A percentile compares a stretch with the other conserved stretches of the same genome.
phyloP scores from a whole-genome alignment of 1,140 invertebrate genomes.

The Propsilocerus akamusi region DNA sequence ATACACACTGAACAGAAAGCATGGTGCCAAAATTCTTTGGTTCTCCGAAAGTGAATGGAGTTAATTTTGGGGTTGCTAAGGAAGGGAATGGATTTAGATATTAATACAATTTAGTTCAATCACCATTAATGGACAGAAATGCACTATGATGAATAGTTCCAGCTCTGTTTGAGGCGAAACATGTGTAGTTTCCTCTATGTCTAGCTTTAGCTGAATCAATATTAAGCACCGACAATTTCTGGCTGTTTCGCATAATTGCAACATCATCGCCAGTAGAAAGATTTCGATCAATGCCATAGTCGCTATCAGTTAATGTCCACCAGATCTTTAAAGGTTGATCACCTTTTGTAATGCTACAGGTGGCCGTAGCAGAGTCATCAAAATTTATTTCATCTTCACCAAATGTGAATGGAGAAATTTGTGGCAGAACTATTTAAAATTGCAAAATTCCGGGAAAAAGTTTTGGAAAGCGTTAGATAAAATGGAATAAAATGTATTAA shows the following conservation, averaged over 20 bases:
- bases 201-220: conserved; percentile 31
- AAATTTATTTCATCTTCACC: conserved; percentile 32
- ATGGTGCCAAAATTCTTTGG: conserved; percentile 42
- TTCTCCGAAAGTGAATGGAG: conserved; percentile 51
- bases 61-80: conserved; percentile 44
- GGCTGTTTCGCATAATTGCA: conserved; percentile 24
- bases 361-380: conserved; percentile 33
- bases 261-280: conserved; percentile 18
- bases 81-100: conserved; percentile 4
- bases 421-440: conserved; percentile 26
- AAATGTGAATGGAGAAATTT: conserved; percentile 32
- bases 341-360: conserved; percentile 32
- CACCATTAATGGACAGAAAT: conserved; percentile 36
- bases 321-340: conserved; percentile 29
- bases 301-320: conserved; percentile 23
- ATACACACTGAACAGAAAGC: conserved; percentile 41
- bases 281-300: conserved; percentile 11
- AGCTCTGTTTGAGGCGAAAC: conserved; percentile 36
- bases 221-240: conserved; percentile 20
- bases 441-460: conserved; percentile 1
- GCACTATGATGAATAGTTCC: conserved; percentile 32
- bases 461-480: neutral
- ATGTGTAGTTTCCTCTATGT: conserved; percentile 46
- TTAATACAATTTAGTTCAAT: conserved; percentile 15
- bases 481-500: too few species aligned